Percentiles rank a stretch among this genome's conserved stretches.
These are phyloP conservation scores for Peromyscus californicus DNA, from an alignment of 2,113 vertebrate species.

Conservation along the genomic window DNA sequence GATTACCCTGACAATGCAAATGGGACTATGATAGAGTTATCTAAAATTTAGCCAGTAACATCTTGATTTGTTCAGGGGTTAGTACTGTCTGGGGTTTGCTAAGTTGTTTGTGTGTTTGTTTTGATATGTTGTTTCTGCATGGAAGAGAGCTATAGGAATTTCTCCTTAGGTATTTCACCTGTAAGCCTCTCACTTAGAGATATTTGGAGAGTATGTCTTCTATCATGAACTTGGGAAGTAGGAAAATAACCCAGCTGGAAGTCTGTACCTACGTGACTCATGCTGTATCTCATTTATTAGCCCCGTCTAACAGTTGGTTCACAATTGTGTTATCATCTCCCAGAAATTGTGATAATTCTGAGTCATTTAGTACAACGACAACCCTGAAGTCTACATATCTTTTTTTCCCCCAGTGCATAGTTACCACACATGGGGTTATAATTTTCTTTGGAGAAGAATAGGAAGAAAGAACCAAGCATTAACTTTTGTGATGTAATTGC, in stretches of 20 bases:
- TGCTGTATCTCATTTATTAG: not conserved
- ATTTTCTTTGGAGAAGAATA: not conserved
- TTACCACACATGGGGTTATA: not conserved
- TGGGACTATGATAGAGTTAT: not conserved
- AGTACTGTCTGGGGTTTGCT: not conserved
- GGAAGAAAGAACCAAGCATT: not conserved
- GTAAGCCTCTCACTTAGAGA: not conserved
- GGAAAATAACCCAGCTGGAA: not conserved
- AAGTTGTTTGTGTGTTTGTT: not conserved
- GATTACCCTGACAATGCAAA: conserved; percentile 15
- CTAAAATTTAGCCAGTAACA: not conserved
- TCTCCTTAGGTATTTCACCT: not conserved
- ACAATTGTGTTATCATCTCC: not conserved
- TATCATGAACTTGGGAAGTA: not conserved
- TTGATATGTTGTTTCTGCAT: not conserved
- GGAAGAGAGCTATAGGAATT: not conserved
- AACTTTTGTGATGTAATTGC: not conserved
- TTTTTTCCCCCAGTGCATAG: not conserved
- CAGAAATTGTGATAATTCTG: not conserved
- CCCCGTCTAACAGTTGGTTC: not conserved
- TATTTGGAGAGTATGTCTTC: not conserved
- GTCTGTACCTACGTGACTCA: not conserved
- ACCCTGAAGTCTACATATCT: not conserved
- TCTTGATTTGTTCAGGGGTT: not conserved
- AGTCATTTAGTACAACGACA: not conserved